These are phyloP conservation scores for Hyposoter dolosus DNA, from an alignment of 2,888 invertebrate genomes.

Conservation along the genomic window DNA sequence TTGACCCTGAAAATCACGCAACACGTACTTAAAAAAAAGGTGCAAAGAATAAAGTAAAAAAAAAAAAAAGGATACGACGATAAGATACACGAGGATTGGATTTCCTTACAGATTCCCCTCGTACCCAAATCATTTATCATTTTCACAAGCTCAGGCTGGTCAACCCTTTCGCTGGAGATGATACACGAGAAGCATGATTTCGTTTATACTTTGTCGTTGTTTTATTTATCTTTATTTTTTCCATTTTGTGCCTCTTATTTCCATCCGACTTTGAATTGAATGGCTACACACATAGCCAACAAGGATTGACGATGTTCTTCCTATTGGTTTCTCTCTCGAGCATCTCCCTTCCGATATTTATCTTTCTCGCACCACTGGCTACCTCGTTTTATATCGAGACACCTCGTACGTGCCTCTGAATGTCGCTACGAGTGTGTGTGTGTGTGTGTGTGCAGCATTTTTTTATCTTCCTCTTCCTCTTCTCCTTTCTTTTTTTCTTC, in stretches of 20 bases:
- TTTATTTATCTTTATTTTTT: not conserved
- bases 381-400: conserved; percentile 31
- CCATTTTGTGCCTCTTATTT: conserved; percentile 26
- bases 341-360: conserved; percentile 64
- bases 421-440: not conserved
- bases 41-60: not conserved
- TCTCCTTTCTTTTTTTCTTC: conserved; percentile 51
- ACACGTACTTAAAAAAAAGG: not conserved
- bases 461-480: conserved; percentile 40
- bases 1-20: not conserved
- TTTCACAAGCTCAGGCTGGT: conserved; percentile 2
- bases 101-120: not conserved
- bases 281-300: conserved; percentile 31
- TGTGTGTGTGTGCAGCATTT: conserved; percentile 26
- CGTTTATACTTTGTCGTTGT: conserved; percentile 25
- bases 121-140: conserved; percentile 12
- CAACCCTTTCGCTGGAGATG: conserved; percentile 7
- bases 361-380: conserved; percentile 61
- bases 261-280: conserved; percentile 34
- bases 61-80: not conserved
- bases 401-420: conserved; percentile 16
- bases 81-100: conserved; percentile 7
- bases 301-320: conserved; percentile 63
- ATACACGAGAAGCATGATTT: conserved; percentile 21
- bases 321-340: conserved; percentile 70